Base-by-base conservation (phyloP, 1,140 invertebrate species). In the Oryctes rhinoceros region DNA sequence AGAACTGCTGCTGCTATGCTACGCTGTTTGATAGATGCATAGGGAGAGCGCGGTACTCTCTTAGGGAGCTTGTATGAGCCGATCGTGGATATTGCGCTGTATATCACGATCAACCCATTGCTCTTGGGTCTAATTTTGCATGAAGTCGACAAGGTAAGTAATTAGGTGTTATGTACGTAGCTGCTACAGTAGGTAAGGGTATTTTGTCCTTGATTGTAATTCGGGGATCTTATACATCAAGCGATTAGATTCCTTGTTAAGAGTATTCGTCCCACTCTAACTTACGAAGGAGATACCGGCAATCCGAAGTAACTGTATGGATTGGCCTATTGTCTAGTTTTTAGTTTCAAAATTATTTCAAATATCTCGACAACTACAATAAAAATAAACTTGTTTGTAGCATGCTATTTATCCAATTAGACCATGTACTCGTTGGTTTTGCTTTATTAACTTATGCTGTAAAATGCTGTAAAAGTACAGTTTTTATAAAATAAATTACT, bases 1-100 rank as follows among this genome's bases (percentile, higher is more conserved):
- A 71, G 35, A 24, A 71, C 65, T 71, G 65, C 65, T 71, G 65
- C 65, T 71, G 65, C 65, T 71, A 18, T 59, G 65, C 65, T 71
- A 71, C 35, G 65, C 65, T 71, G 35, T 35, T 71, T 71, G 65
- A 71, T 71, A 71, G 65, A 71, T 71, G 65, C 65, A 71, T 71
- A 71, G 65, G 13, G 9, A 10, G 24, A 71, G 35, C 24, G 35
- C 24, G 35, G 3, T 35, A 35, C 65, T 71, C 65, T 71, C 5
- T 71, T 71, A 71, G 65, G 18, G 53, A 71, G 65, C 65, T 71
- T 71, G 65, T 71, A 71, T 71, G 65, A 37, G 15, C 65, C 30
- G 24, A 18, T 18, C 53, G 18, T n/a, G 53, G n/a, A n/a, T 59
- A 59, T n/a, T 59, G 53, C 53, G 53, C 53, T 44, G 9, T 44